A percentile compares a stretch with the other conserved stretches of the same genome.
These are phyloP conservation scores for Pollenia labialis DNA, from an alignment of 2,888 invertebrate genomes.

Conservation along the genomic window DNA sequence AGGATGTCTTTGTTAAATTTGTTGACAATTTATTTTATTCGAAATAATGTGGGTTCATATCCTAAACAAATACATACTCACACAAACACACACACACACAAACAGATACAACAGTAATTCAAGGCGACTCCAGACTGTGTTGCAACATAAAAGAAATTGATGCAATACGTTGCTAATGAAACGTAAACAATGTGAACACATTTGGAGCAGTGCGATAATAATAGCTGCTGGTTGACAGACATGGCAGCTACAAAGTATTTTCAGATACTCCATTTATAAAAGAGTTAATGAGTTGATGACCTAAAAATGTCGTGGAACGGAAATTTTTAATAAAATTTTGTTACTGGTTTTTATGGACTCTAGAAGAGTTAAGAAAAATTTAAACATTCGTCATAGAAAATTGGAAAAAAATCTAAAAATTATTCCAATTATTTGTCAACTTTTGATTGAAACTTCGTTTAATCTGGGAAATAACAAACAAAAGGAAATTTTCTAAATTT, in stretches of 20 bases:
- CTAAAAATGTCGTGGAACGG: conserved; percentile 2
- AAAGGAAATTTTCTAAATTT: too few relatives aligned
- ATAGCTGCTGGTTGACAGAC: conserved; percentile 15
- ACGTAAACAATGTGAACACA: conserved; percentile 37
- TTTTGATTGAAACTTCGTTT: too few relatives aligned
- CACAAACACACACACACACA: not conserved
- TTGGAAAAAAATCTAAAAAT: too few relatives aligned
- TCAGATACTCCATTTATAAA: not conserved
- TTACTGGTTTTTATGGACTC: not conserved
- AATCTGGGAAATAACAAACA: too few relatives aligned
- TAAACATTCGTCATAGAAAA: too few relatives aligned
- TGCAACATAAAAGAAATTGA: conserved; percentile 26
- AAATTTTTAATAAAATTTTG: not conserved
- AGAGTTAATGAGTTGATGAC: conserved; percentile 15
- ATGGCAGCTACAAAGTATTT: not conserved
- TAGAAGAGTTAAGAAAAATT: too few relatives aligned
- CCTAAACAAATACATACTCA: conserved; percentile 23
- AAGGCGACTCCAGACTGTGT: not conserved
- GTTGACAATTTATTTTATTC: conserved; percentile 38
- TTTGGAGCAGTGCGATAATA: conserved; percentile 17
- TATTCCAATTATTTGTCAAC: too few relatives aligned
- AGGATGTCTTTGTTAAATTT: conserved; percentile 48
- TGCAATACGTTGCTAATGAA: conserved; percentile 41
- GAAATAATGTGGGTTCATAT: conserved; percentile 55
- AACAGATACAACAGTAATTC: not conserved